These are phyloP conservation scores for Agelas oroides DNA, from an alignment of 37 sponge, comb jelly and placozoan genomes.

Conservation along the genomic window DNA sequence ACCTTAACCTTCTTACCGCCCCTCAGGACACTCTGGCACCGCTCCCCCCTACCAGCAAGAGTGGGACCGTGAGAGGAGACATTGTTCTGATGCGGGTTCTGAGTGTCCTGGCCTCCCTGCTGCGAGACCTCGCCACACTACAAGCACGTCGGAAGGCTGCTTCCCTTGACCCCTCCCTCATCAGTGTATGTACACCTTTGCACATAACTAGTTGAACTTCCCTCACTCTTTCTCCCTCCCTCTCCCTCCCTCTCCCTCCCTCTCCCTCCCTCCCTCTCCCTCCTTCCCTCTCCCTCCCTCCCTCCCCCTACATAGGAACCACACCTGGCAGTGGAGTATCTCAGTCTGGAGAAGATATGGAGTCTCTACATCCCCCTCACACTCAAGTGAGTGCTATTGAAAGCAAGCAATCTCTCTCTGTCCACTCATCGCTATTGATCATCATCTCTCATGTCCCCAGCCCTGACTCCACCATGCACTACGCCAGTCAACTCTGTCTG, in stretches of 20 bases:
- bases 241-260: not conserved
- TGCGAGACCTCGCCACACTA: conserved; percentile 49
- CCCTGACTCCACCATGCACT: not conserved
- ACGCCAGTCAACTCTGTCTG: conserved; percentile 47
- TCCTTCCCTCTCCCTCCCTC: not conserved
- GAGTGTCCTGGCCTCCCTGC: conserved; percentile 43
- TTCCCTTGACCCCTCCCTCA: conserved; percentile 39
- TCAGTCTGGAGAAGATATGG: conserved; percentile 87
- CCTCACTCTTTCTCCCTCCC: not conserved
- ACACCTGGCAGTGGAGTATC: conserved; percentile 65
- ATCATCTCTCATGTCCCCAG: not conserved
- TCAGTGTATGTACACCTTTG: conserved; percentile 36
- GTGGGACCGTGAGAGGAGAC: not conserved
- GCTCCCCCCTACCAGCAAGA: not conserved
- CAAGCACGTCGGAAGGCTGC: conserved; percentile 4
- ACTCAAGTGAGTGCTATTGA: conserved; percentile 31
- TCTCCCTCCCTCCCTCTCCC: too few species aligned
- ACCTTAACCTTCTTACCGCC: not conserved
- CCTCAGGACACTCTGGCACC: conserved; percentile 29
- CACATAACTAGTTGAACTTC: too few species aligned
- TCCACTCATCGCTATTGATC: too few species aligned
- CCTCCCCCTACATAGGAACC: conserved; percentile 47
- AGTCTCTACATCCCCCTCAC: conserved; percentile 69
- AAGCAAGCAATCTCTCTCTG: too few species aligned
- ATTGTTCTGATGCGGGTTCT: conserved; percentile 40